A percentile compares a stretch with the other conserved stretches of the same genome.
Evolutionary conservation across 2,797 vertebrate species (phyloP).

Genomic region (Buphagus erythrorhynchus): DNA sequence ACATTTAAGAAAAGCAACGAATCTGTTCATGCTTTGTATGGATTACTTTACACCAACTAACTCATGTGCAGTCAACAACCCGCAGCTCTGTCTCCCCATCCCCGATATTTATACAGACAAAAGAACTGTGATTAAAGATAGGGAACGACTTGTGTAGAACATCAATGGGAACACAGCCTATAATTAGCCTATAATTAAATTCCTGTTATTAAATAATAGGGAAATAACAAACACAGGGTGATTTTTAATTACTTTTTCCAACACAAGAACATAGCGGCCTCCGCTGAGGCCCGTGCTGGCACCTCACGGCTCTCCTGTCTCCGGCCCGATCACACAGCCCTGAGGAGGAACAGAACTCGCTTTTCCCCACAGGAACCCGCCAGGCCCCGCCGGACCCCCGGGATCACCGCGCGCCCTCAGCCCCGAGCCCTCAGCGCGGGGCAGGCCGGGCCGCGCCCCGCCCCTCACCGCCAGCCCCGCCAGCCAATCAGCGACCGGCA

Average conservation of each 20-base stretch:
- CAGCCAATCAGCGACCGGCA: background rate
- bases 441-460: no score
- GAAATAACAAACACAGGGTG: accelerated
- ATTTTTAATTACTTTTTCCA: background rate
- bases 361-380: accelerated
- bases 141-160: accelerated
- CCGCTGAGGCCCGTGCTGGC: background rate
- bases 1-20: accelerated
- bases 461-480: no score
- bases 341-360: accelerated
- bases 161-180: accelerated
- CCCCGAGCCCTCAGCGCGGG: background rate
- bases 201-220: background rate
- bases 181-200: no score
- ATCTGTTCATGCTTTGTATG: accelerated
- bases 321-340: background rate
- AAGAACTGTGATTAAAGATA: accelerated
- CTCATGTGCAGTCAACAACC: accelerated
- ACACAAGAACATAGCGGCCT: background rate
- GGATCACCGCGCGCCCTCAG: background rate
- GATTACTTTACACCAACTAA: background rate
- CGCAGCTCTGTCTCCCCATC: background rate
- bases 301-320: background rate
- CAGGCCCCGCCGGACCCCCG: no score
- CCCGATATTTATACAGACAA: accelerated